Evolutionary conservation across 2,888 invertebrate species (phyloP), one percentile per base, ranked within the genome.

Genomic region (Nemapogon koenigi): DNA sequence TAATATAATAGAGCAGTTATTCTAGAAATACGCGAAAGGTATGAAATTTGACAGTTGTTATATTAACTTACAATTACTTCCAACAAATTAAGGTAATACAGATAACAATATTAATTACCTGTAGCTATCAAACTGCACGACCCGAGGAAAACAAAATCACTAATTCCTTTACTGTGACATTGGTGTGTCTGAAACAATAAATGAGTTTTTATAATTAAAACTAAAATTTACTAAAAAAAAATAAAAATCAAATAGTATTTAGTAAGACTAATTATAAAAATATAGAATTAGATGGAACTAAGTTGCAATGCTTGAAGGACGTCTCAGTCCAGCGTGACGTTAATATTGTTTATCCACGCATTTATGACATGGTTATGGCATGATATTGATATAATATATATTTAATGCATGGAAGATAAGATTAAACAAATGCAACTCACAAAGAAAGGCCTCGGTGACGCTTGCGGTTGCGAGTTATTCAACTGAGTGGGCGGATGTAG

Each of bases 51-150:
- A n/a, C n/a, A n/a, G n/a, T n/a, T n/a, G n/a, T n/a, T 16, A 35
- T 8, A 16, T 28, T 17, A n/a, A 8, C n/a, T 18, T 37, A 28
- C 4, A 28, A 6, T 28, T 28, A 22, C 13, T 13, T 11, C 25
- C 25, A 13, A 15, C 19, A 33, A 15, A 10, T 10, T 13, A 14
- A 4, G 18, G 11, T 18, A 33, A 33, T n/a, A 16, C 10, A 18
- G 3, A 18, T 33, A 10, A n/a, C n/a, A 25, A 43, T n/a, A n/a
- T n/a, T n/a, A n/a, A 46, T 54, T 67, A 87, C 87, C 87, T 55
- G 97, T 97, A 17, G 97, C 96, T 35, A 99, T 85, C 57, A 99
- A 85, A 81, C 97, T 97, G 70, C 97, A 97, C 16, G 97, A 97
- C 46, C 97, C 97, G 46, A 99, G 84, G 78, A 98, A 99, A 42